Percentiles rank a stretch among this genome's conserved stretches.
Evolutionary conservation across 2,113 vertebrate genomes (phyloP).

Genomic region (Chelonoidis abingdonii): DNA sequence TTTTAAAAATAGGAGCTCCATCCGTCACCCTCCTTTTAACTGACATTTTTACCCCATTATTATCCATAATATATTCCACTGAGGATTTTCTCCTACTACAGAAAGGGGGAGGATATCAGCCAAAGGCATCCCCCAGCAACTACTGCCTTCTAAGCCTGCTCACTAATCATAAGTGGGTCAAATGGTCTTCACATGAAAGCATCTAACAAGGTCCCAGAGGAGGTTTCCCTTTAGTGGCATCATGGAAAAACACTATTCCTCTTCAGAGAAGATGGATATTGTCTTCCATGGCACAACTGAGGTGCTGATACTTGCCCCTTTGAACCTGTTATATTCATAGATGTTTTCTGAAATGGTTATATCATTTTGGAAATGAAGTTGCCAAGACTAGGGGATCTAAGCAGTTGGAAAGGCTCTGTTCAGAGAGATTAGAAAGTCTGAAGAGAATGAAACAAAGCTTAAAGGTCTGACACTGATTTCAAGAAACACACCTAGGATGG

Average conservation of each 20-base stretch:
- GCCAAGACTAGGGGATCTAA: slow-evolving; percentile 27
- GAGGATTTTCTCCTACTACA: slow-evolving; percentile 75
- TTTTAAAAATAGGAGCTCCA: slow-evolving; percentile 59
- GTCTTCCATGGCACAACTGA: slow-evolving; percentile 58
- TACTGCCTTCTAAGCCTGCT: slow-evolving; percentile 74
- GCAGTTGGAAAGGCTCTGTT: slow-evolving; percentile 5
- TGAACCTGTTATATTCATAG: slow-evolving; percentile 68
- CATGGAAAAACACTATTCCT: slow-evolving; percentile 72
- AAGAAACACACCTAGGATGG: neutral
- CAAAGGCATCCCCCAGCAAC: slow-evolving; percentile 77
- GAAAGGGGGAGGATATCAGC: slow-evolving; percentile 70
- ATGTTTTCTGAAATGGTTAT: slow-evolving; percentile 66
- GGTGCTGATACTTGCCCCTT: slow-evolving; percentile 71
- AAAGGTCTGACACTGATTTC: neutral
- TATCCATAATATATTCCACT: slow-evolving; percentile 84
- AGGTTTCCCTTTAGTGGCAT: slow-evolving; percentile 78
- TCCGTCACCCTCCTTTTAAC: slow-evolving; percentile 73
- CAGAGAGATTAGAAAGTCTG: neutral
- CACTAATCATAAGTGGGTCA: slow-evolving; percentile 83
- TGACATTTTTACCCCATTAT: slow-evolving; percentile 79
- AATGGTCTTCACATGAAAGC: slow-evolving; percentile 84
- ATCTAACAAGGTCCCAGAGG: slow-evolving; percentile 86
- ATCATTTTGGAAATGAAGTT: slow-evolving; percentile 62
- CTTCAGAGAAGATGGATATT: slow-evolving; percentile 71
- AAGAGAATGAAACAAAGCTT: neutral